Base-by-base conservation (phyloP, 1,140 invertebrate genomes). In the Phymorhynchus buccinoides region DNA sequence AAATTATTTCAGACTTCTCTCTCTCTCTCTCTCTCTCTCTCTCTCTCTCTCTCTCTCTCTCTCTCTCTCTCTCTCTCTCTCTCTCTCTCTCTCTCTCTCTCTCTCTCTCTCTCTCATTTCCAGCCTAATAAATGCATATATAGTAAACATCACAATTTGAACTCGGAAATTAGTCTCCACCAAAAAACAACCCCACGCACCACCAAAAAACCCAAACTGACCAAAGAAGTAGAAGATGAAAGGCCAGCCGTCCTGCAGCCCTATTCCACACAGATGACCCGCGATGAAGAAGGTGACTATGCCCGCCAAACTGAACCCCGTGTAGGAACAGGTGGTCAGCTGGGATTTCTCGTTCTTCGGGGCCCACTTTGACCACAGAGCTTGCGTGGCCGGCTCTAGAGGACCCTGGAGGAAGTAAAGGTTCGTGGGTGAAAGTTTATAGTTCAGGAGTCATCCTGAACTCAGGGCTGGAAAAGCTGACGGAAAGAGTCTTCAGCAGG, bases 171-270 rank as follows among this genome's bases (percentile, higher is more conserved):
- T 22, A 9, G 48, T 52, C 48, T 52, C 9, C 48, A 52, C 9
- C 22, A 22, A 9, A 52, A 9, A 52, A 9, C 9, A 22, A n/a
- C n/a, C n/a, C n/a, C n/a, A n/a, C n/a, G n/a, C n/a, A n/a, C n/a
- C n/a, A n/a, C n/a, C n/a, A n/a, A n/a, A n/a, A n/a, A n/a, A n/a
- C n/a, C n/a, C n/a, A 52, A 52, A 79, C 87, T 87, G 56, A 91
- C 89, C 90, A 83, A 89, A 89, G 7, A 87, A 84, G 83, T 90
- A 91, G 83, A 91, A 91, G 48, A 91, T 90, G 18, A 89, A 86
- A 9, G 87, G 86, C 89, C 89, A 91, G 9, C 89, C 89, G 68
- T 85, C 75, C 6, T 84, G 79, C n/a, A 87, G 12, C 30, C 32
- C 16, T 6, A 87, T 80, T 18, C 41, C 86, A 78, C 90, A 90